Evolutionary conservation across 2,797 vertebrate genomes (phyloP).

Genomic region (Eospalax fontanierii): DNA sequence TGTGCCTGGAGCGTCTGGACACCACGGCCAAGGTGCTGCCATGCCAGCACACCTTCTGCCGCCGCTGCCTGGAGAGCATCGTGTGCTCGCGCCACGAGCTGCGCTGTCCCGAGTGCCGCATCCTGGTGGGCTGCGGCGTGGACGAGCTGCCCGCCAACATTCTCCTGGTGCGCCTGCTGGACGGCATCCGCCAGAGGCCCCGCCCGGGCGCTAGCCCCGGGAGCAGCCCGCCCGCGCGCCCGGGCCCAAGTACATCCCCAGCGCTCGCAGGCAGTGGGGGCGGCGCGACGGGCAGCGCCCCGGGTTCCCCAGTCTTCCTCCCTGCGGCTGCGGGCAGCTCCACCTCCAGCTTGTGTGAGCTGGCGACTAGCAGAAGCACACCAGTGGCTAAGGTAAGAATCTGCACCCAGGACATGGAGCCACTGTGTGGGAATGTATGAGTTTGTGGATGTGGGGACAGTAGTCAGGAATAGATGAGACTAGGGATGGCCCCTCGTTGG

Average conservation of each 20-base stretch:
- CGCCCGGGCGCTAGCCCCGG: conserved; percentile 86
- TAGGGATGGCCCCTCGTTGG: not conserved
- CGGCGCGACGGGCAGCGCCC: conserved; percentile 43
- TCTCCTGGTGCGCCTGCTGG: conserved; percentile 96
- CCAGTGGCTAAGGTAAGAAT: conserved; percentile 87
- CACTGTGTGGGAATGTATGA: too few species aligned
- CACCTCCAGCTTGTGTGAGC: conserved; percentile 86
- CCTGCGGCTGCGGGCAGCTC: conserved; percentile 74
- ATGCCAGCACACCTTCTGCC: conserved; percentile 99
- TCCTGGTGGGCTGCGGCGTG: conserved; percentile 97
- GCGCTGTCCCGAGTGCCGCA: conserved; percentile 98
- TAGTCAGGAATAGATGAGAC: not conserved
- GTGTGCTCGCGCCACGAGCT: conserved; percentile 97
- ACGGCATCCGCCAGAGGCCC: conserved; percentile 97
- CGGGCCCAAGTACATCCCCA: not conserved
- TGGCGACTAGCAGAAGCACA: conserved; percentile 86
- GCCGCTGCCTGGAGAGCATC: conserved; percentile 98
- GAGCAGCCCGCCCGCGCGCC: conserved; percentile 72
- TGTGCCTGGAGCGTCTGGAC: conserved; percentile 98
- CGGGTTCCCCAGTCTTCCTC: conserved; percentile 53
- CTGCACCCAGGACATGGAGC: not conserved
- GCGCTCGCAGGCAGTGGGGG: not conserved
- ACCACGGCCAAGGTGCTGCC: conserved; percentile 97
- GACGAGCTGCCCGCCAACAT: conserved; percentile 98
- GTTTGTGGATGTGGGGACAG: not conserved